Evolutionary conservation across 2,888 invertebrate genomes (phyloP).

Genomic region (Eristalis tenax): DNA sequence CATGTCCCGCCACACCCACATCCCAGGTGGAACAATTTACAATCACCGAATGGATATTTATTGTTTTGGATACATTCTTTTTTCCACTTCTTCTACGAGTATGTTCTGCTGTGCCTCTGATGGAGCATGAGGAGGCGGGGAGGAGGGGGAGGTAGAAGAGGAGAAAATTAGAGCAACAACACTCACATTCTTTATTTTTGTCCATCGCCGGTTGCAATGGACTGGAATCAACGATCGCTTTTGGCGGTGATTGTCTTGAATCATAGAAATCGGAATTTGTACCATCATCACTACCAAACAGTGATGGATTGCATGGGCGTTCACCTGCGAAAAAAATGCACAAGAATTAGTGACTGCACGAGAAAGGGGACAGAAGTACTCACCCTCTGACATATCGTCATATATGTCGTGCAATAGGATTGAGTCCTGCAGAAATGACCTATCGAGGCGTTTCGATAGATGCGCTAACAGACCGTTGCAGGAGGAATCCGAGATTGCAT

Average conservation of each 20-base stretch:
- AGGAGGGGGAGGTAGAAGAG: background rate
- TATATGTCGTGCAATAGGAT: conserved; percentile 80
- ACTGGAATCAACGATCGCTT: conserved; percentile 96
- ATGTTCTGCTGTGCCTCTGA: background rate
- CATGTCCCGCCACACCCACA: conserved; percentile 34
- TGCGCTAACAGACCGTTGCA: conserved; percentile 79
- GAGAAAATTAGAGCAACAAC: conserved; percentile 2
- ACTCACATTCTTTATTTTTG: conserved; percentile 99
- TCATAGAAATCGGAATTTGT: conserved; percentile 80
- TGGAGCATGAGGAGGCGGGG: background rate
- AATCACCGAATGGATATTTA: conserved; percentile 41
- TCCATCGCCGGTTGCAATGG: conserved; percentile 96
- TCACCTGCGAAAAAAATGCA: conserved; percentile 75
- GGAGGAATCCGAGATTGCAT: conserved; percentile 78
- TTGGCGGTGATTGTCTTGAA: conserved; percentile 88
- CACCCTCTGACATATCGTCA: conserved; percentile 81
- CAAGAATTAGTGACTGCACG: background rate
- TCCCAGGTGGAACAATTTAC: conserved; percentile 64
- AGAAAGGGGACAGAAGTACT: background rate
- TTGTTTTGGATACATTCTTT: conserved; percentile 12
- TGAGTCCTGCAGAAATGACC: conserved; percentile 78
- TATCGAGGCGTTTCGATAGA: conserved; percentile 77
- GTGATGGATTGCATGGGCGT: conserved; percentile 79
- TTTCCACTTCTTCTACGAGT: no score
- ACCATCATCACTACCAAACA: conserved; percentile 80